Evolutionary conservation across 35 echinoderm and acorn worm species (phyloP).

Genomic region (Ophioderma brevispina): DNA sequence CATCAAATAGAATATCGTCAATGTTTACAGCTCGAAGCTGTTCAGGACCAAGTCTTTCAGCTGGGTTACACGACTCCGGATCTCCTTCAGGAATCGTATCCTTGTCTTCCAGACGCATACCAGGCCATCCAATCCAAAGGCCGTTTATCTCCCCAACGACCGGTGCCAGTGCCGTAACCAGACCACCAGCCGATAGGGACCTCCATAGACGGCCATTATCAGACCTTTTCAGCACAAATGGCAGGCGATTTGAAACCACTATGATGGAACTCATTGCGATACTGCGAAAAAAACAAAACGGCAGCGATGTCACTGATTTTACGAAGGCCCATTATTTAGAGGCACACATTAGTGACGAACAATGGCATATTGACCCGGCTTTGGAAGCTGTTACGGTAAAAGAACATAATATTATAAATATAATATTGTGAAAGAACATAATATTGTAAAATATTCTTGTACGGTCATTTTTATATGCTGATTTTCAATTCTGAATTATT

Average conservation of each 20-base stretch:
- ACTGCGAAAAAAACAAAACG: neutral
- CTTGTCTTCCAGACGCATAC: neutral
- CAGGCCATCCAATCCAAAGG: conserved; percentile 4
- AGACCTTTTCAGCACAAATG: neutral
- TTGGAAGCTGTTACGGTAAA: too few relatives aligned
- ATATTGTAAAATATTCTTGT: too few relatives aligned
- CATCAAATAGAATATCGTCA: neutral
- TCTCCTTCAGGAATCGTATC: neutral
- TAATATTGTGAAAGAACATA: too few relatives aligned
- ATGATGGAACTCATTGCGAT: neutral
- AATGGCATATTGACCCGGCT: too few relatives aligned
- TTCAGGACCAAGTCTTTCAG: neutral
- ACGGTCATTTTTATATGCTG: too few relatives aligned
- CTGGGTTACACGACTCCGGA: neutral
- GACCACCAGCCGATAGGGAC: neutral
- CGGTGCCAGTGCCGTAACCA: neutral
- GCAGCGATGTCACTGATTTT: too few relatives aligned
- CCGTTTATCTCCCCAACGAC: neutral
- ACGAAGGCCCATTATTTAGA: too few relatives aligned
- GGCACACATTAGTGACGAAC: too few relatives aligned
- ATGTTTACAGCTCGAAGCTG: neutral
- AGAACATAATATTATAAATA: too few relatives aligned
- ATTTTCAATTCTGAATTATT: too few relatives aligned
- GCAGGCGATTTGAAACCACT: conserved; percentile 7
- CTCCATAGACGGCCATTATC: neutral